Evolutionary conservation across 2,113 vertebrate genomes (phyloP), one percentile per base, ranked within the genome.

Genomic region (Cololabis saira): DNA sequence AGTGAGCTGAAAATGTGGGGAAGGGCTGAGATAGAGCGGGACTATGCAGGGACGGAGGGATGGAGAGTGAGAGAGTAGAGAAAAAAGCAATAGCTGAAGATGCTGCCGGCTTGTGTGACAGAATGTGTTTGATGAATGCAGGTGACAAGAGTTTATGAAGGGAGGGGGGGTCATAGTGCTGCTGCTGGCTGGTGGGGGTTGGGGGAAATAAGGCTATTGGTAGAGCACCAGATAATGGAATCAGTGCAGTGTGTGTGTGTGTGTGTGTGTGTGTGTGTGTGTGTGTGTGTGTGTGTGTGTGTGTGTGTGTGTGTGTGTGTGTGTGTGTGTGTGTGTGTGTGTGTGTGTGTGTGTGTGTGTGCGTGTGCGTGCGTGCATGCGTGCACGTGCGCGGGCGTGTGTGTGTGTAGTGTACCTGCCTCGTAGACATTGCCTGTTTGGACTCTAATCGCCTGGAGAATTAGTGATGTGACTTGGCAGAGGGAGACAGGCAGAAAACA

Each of bases 91-190:
- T 74, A 76, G 81, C 82, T 84, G 61, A 70, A 81, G 85, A 88
- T 89, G 56, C 87, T 78, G 85, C 83, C 77, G 80, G 85, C 84
- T 85, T 90, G 70, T 56, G 44, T 67, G 61, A 58, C 58, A 17
- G 70, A 11, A 21, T 61, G 61, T 69, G 53, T 78, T 74, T 45
- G 59, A 66, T 83, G 65, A 77, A 81, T 90, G 83, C 86, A 87
- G 85, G 87, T 90, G 91, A 91, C 88, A 92, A 85, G 86, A 87
- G 91, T 91, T 89, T 90, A 87, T 89, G 77, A 87, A 81, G 37
- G 77, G 72, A 58, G 74, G 62, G 74, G 62, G 61, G 80, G 83
- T 87, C 81, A 87, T 57, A 78, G 52, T 54, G 68, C 70, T 81
- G 83, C 67, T 80, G 77, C 74, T 84, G 78, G 73, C 52, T 69